Conservation (phyloP, 2,113 vertebrate genomes). For the Aegotheles bennettii region DNA sequence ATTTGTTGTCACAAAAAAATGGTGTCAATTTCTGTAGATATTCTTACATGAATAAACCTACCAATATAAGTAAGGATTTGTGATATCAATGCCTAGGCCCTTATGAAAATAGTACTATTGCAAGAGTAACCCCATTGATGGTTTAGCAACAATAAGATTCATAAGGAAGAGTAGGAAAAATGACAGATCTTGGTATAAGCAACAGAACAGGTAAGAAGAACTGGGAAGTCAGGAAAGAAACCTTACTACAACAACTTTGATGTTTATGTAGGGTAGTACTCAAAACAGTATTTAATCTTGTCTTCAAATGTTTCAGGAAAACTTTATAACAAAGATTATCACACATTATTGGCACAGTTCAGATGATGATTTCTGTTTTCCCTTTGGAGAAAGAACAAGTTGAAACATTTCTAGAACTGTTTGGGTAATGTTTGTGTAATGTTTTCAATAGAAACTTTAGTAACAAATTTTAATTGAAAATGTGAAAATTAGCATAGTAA, state of each 20-base stretch:
- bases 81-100: background rate
- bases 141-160: background rate
- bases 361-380: background rate
- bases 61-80: background rate
- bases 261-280: background rate
- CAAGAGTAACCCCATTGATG: background rate
- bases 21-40: accelerated
- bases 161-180: background rate
- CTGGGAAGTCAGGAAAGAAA: background rate
- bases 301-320: background rate
- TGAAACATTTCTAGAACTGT: background rate
- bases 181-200: background rate
- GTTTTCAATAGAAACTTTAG: background rate
- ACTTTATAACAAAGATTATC: background rate
- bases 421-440: background rate
- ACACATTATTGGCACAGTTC: background rate
- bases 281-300: background rate
- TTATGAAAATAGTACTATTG: background rate
- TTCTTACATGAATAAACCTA: background rate
- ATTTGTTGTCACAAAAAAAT: background rate
- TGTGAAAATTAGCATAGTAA: background rate
- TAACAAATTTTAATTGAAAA: background rate
- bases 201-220: background rate
- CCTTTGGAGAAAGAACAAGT: background rate
- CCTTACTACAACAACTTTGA: background rate